Percentiles rank a stretch among this genome's conserved stretches.
Conservation (phyloP, 1,140 invertebrate genomes). For the Ladona fulva region DNA sequence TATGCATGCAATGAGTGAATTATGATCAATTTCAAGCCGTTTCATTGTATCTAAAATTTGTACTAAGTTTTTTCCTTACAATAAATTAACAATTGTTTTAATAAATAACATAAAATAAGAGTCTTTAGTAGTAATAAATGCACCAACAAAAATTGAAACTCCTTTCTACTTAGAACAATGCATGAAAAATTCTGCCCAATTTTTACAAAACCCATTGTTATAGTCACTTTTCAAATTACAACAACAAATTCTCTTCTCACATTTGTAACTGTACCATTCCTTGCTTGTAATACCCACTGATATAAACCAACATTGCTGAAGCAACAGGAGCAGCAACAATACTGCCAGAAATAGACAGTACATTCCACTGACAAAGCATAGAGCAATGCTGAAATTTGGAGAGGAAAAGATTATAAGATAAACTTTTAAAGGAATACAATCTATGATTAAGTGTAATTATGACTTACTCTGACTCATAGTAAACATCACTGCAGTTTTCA, state of each 20-base stretch:
- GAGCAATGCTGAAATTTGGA: conserved; percentile 34
- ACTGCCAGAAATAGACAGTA: conserved; percentile 36
- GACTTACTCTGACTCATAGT: conserved; percentile 54
- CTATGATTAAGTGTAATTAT: too few relatives aligned
- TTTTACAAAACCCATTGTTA: neutral
- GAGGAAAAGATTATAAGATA: neutral
- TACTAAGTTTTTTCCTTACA: too few relatives aligned
- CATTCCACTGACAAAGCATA: conserved; percentile 39
- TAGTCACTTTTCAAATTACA: neutral
- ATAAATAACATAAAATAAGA: too few relatives aligned
- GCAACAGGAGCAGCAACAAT: conserved; percentile 32
- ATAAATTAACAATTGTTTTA: too few relatives aligned
- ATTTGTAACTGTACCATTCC: conserved; percentile 25
- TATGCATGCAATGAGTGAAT: too few relatives aligned
- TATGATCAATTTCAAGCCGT: too few relatives aligned
- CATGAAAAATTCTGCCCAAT: neutral
- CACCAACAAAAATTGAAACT: too few relatives aligned
- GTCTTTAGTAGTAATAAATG: too few relatives aligned
- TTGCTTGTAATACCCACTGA: conserved; percentile 34
- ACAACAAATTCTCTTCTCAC: neutral
- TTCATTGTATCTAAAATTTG: too few relatives aligned
- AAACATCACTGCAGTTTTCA: conserved; percentile 60
- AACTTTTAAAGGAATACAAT: too few relatives aligned
- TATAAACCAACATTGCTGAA: conserved; percentile 36
- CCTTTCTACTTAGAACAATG: neutral